Evolutionary conservation across 2,888 invertebrate genomes (phyloP), one percentile per base, ranked within the genome.

Genomic region (Conchocele bisecta): DNA sequence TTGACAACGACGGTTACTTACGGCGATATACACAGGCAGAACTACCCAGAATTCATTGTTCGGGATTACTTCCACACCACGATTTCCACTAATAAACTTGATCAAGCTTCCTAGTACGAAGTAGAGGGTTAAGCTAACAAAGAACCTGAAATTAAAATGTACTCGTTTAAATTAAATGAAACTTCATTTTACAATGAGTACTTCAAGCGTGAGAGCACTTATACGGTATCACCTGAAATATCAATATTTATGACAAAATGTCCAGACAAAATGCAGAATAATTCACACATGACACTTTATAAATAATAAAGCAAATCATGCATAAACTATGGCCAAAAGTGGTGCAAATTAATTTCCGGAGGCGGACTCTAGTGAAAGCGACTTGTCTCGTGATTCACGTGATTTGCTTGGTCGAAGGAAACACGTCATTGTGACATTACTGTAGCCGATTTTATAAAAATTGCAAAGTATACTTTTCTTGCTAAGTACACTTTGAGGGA

Each of bases 41-140:
- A 51, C 35, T 9, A 35, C 35, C 51, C 51, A 51, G 51, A 51
- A 51, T 13, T 51, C 51, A 20, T 22, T 51, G n/a, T 51, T 31
- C 5, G 51, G 51, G 20, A 51, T 6, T 5, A 51, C 35, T 31
- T 51, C 51, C 35, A 9, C 20, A 31, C 51, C 51, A 3, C 51
- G 51, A 51, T 35, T 51, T 17, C 51, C 51, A 51, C 17, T 2
- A 15, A 31, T 33, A n/a, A 33, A 51, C 7, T 51, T 51, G 11
- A 51, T 20, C 17, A 51, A 3, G 17, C 33, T 33, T 3, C 51
- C 51, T 33, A 51, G 35, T 5, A 51, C 51, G 35, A 51, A 51
- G 35, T 51, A 51, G n/a, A 51, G 13, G 17, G 33, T 33, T 6
- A 51, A 26, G n/a, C 51, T 35, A 17, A 51, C 51, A 31, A 51